Percentiles rank a stretch among this genome's conserved stretches.
These are phyloP conservation scores for Chromobotia macracanthus DNA, from an alignment of 2,797 vertebrate species.

Conservation along the genomic window DNA sequence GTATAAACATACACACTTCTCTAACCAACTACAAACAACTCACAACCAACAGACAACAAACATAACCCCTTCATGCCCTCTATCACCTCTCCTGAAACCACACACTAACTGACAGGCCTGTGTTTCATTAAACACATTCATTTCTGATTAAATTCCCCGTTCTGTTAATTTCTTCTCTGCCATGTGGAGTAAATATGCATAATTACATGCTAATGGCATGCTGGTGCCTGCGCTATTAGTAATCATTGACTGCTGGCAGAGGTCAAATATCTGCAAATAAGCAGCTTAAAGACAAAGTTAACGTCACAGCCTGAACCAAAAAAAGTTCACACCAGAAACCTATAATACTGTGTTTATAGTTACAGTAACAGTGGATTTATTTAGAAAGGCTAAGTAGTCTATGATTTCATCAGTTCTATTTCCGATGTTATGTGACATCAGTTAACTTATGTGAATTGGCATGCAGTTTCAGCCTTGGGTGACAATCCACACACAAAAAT, in stretches of 20 bases:
- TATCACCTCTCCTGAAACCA: not conserved
- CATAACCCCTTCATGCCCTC: not conserved
- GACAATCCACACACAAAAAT: not conserved
- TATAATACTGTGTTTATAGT: constrained; percentile 29
- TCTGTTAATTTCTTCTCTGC: constrained; percentile 55
- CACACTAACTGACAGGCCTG: constrained; percentile 14
- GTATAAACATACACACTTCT: not conserved
- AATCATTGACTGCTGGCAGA: constrained; percentile 81
- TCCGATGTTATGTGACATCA: not conserved
- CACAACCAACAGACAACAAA: not conserved
- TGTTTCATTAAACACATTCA: constrained; percentile 76
- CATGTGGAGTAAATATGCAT: constrained; percentile 83
- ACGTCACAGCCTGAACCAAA: constrained; percentile 73
- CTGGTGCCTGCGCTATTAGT: constrained; percentile 74
- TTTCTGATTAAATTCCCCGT: constrained; percentile 80
- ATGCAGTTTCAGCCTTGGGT: not conserved
- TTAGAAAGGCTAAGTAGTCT: not conserved
- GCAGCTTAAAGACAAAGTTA: constrained; percentile 71
- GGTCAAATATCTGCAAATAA: constrained; percentile 80
- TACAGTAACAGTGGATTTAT: not conserved
- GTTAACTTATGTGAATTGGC: not conserved
- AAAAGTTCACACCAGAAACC: not conserved
- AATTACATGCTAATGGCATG: constrained; percentile 84
- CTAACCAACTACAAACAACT: too few species aligned
- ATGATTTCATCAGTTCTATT: constrained; percentile 1